phyloP scores from a whole-genome alignment of 2,113 vertebrate species.

The Platysteira castanea region DNA sequence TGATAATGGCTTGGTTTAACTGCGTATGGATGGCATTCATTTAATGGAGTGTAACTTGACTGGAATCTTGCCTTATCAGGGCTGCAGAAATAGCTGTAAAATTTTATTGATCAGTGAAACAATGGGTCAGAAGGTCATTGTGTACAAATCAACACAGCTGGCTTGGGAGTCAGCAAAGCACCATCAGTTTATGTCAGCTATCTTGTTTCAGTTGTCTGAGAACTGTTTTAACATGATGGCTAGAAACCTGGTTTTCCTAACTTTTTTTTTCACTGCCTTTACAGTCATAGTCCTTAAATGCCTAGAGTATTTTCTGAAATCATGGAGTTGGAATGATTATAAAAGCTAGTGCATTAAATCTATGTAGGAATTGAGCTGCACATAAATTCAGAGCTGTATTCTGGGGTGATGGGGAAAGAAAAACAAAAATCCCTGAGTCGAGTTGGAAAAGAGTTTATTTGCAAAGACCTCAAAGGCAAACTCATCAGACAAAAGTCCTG shows the following conservation, averaged over 20 bases:
- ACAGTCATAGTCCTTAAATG: neutral
- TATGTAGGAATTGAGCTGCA: neutral
- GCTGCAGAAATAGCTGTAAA: neutral
- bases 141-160: neutral
- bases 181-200: neutral
- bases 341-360: neutral
- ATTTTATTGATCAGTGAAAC: neutral
- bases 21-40: neutral
- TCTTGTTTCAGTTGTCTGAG: neutral
- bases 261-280: neutral
- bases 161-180: neutral
- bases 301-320: neutral
- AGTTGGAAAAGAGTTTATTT: neutral
- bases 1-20: neutral
- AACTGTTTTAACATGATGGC: neutral
- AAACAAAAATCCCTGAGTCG: neutral
- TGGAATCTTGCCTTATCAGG: neutral
- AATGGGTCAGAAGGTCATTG: neutral
- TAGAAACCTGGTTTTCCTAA: neutral
- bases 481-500: neutral
- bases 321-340: neutral
- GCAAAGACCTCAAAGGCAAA: neutral
- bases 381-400: neutral
- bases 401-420: neutral
- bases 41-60: neutral